Conservation (phyloP, 2,888 invertebrate species). For the Melinaea menophilus region DNA sequence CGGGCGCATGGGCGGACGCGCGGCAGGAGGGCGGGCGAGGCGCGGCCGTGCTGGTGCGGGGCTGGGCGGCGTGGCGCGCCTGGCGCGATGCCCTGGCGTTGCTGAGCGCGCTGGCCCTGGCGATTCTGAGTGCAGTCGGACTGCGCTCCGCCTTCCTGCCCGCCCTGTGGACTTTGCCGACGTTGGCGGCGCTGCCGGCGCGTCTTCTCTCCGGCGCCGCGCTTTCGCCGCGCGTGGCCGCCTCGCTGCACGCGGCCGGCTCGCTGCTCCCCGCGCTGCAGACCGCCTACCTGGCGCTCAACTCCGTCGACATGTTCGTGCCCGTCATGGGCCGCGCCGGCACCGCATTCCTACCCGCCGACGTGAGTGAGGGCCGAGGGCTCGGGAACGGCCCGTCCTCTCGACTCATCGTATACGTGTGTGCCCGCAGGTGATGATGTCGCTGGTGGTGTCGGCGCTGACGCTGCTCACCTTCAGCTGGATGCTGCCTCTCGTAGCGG, state of each 20-base stretch:
- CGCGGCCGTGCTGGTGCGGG: conserved; percentile 32
- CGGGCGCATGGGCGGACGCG: conserved; percentile 56
- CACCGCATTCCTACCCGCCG: conserved; percentile 81
- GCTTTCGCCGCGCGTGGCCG: conserved; percentile 74
- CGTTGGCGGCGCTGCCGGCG: conserved; percentile 74
- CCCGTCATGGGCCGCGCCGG: conserved; percentile 90
- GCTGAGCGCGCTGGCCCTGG: conserved; percentile 70
- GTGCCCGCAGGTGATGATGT: conserved; percentile 44
- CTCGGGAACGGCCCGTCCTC: conserved; percentile 3
- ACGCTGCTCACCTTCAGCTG: conserved; percentile 59
- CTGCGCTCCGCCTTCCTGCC: conserved; percentile 84
- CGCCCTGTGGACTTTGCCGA: conserved; percentile 80
- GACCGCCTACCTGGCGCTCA: conserved; percentile 83
- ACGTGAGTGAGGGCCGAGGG: conserved; percentile 62
- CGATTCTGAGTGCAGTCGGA: conserved; percentile 72
- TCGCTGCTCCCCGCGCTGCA: conserved; percentile 79
- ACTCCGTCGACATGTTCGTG: conserved; percentile 84
- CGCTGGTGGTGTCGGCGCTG: conserved; percentile 53
- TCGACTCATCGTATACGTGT: conserved; percentile 57
- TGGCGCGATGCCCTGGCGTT: conserved; percentile 33
- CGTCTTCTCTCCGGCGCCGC: conserved; percentile 57
- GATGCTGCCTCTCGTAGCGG: conserved; percentile 53
- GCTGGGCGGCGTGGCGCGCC: conserved; percentile 32
- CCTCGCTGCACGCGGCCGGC: conserved; percentile 73
- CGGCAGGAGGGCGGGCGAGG: conserved; percentile 58